Conservation (phyloP, 1,140 invertebrate genomes). For the Zaprionus tsacasi region DNA sequence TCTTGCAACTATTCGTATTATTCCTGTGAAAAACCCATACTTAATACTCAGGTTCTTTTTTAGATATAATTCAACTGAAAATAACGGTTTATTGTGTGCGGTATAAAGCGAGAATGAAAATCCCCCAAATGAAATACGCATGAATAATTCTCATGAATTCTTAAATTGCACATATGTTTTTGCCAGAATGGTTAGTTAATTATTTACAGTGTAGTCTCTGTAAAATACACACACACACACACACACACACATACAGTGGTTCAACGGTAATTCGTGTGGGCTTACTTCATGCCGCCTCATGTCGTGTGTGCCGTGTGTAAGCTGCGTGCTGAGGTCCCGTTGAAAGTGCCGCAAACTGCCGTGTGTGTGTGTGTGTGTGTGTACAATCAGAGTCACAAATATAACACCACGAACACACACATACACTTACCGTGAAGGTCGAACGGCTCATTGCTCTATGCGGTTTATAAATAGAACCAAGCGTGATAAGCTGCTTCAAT, state of each 20-base stretch:
- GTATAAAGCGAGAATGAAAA: conserved; percentile 1
- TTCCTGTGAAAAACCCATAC: not conserved
- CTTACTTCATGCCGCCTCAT: conserved; percentile 28
- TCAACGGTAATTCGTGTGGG: conserved; percentile 14
- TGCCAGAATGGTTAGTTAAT: conserved; percentile 54
- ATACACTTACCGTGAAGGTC: not conserved
- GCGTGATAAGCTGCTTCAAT: not conserved
- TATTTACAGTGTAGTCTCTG: conserved; percentile 54
- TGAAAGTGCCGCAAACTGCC: conserved; percentile 52
- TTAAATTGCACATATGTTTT: conserved; percentile 44
- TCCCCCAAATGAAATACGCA: not conserved
- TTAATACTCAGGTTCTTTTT: not conserved
- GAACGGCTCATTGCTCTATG: not conserved
- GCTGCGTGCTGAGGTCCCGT: conserved; percentile 42
- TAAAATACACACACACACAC: conserved; percentile 35
- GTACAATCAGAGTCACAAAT: conserved; percentile 1
- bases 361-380: not conserved
- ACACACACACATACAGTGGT: not conserved
- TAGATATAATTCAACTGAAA: not conserved
- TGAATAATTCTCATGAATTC: conserved; percentile 50
- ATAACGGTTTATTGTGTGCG: conserved; percentile 1
- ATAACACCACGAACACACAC: not conserved
- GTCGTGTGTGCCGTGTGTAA: not conserved
- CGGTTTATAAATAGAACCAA: not conserved
- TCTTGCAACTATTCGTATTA: not conserved